Conservation (phyloP, 2,797 vertebrate genomes). For the Eospalax fontanierii region DNA sequence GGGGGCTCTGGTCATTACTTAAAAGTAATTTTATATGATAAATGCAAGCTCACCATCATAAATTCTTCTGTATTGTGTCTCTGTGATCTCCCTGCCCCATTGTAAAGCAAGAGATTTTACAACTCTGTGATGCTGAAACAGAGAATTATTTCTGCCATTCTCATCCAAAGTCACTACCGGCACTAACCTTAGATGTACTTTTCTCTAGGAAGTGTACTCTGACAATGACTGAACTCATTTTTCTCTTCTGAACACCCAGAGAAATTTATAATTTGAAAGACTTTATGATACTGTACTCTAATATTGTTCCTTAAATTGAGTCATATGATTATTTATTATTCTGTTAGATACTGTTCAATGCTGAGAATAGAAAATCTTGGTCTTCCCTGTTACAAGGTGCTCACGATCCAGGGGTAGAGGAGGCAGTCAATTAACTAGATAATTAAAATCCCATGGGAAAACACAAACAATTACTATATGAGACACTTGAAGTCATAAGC, state of each 20-base stretch:
- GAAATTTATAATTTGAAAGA: conserved; percentile 25
- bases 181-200: neutral
- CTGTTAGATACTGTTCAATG: neutral
- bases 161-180: neutral
- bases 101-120: conserved; percentile 39
- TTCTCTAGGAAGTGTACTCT: neutral
- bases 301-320: conserved; percentile 1
- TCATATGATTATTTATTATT: neutral
- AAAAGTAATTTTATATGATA: conserved; percentile 7
- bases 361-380: neutral
- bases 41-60: conserved; percentile 25
- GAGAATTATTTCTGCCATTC: conserved; percentile 8
- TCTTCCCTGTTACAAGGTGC: neutral
- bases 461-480: neutral
- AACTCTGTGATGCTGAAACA: neutral
- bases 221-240: neutral
- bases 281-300: neutral
- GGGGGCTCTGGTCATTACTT: neutral
- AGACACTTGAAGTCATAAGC: neutral
- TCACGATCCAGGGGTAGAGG: neutral
- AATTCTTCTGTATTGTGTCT: conserved; percentile 43
- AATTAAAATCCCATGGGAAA: conserved; percentile 31
- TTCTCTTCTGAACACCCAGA: neutral
- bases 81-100: neutral
- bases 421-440: conserved; percentile 8